Evolutionary conservation across 1,140 invertebrate genomes (phyloP).

Genomic region (Drepana arcuata): DNA sequence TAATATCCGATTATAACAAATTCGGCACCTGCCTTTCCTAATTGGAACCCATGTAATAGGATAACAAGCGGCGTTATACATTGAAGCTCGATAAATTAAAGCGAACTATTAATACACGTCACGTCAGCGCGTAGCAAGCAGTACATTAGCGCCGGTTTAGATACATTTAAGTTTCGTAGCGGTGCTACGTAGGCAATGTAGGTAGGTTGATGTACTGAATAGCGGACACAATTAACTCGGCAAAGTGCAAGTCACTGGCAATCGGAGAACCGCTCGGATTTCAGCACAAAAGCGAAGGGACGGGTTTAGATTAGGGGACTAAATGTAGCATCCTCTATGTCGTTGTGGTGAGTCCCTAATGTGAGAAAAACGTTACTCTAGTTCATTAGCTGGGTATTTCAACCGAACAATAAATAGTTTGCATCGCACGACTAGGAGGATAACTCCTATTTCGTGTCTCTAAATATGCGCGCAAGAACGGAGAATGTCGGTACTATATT

Average conservation of each 20-base stretch:
- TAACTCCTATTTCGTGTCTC: too few relatives aligned
- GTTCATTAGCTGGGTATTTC: constrained; percentile 22
- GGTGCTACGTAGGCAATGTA: constrained; percentile 12
- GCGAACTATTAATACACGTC: constrained; percentile 6
- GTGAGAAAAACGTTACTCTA: constrained; percentile 10
- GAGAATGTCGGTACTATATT: too few relatives aligned
- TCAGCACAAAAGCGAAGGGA: constrained; percentile 44
- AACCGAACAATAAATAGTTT: too few relatives aligned
- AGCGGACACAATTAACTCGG: constrained; percentile 52
- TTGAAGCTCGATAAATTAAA: too few relatives aligned
- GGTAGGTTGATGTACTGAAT: constrained; percentile 9
- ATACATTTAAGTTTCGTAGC: constrained; percentile 31
- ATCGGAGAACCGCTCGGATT: constrained; percentile 50
- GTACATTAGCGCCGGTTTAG: constrained; percentile 19
- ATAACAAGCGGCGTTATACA: too few relatives aligned
- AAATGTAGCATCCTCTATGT: constrained; percentile 26
- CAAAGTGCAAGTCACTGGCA: constrained; percentile 55
- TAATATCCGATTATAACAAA: too few relatives aligned
- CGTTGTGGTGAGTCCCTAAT: constrained; percentile 28
- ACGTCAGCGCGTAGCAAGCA: constrained; percentile 7
- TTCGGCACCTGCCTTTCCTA: too few relatives aligned
- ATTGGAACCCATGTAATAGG: too few relatives aligned
- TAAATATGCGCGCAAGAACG: too few relatives aligned
- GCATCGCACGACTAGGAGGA: too few relatives aligned
- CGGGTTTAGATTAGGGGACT: constrained; percentile 33